Conservation (phyloP, 2,888 invertebrate genomes). For the Nomada lathburiana region DNA sequence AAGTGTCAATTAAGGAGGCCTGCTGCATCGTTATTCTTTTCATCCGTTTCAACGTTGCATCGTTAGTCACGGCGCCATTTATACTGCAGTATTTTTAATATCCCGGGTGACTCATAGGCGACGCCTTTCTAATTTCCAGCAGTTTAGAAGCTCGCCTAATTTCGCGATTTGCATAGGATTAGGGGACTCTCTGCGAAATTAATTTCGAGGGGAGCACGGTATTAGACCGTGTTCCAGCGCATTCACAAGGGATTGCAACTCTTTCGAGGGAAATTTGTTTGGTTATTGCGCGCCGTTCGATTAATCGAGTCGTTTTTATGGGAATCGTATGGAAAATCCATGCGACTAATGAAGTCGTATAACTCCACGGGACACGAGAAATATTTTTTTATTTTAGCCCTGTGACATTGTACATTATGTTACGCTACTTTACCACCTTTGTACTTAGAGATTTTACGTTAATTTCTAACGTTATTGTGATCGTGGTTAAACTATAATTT, state of each 20-base stretch:
- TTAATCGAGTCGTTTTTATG: background rate
- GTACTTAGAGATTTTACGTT: background rate
- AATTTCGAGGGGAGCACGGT: slow-evolving; percentile 9
- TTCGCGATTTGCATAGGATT: slow-evolving; percentile 52
- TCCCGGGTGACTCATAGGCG: slow-evolving; percentile 36
- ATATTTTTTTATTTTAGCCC: background rate
- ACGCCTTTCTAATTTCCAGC: slow-evolving; percentile 13
- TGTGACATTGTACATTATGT: background rate
- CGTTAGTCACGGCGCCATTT: slow-evolving; percentile 5
- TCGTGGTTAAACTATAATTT: too few species aligned
- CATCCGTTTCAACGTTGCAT: background rate
- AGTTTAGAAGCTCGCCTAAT: slow-evolving; percentile 31
- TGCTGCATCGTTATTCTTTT: background rate
- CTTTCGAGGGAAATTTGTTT: background rate
- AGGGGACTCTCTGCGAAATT: slow-evolving; percentile 22
- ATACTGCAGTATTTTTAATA: slow-evolving; percentile 16
- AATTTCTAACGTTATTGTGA: background rate
- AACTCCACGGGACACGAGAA: background rate
- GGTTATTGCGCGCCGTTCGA: background rate
- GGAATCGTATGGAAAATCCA: slow-evolving; percentile 2
- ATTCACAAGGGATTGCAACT: background rate
- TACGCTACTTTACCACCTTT: background rate
- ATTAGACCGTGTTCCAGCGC: slow-evolving; percentile 3
- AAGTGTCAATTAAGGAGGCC: slow-evolving; percentile 39
- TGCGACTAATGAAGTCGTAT: background rate